phyloP scores from a whole-genome alignment of 2,888 invertebrate species.

The Noctua janthina region DNA sequence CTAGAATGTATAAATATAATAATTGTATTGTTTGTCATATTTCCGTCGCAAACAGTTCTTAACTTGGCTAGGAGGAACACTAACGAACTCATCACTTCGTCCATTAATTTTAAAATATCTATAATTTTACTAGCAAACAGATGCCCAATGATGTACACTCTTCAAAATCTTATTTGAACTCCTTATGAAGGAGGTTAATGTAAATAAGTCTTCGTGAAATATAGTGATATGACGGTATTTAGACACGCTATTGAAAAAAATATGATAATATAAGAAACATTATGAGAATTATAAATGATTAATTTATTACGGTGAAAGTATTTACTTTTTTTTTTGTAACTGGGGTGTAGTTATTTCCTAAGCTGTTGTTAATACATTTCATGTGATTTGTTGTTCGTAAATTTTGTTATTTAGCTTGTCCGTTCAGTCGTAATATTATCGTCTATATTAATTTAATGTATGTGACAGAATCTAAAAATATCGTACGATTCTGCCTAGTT shows the following conservation, averaged over 20 bases:
- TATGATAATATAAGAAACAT: conserved; percentile 80
- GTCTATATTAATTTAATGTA: conserved; percentile 34
- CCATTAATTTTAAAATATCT: conserved; percentile 88
- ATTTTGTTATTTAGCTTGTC: conserved; percentile 31
- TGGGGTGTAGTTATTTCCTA: conserved; percentile 77
- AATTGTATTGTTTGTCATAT: conserved; percentile 86
- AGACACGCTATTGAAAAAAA: conserved; percentile 82
- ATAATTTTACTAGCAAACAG: conserved; percentile 88
- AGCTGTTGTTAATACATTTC: conserved; percentile 60
- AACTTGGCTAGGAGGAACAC: conserved; percentile 88
- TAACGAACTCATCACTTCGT: conserved; percentile 90
- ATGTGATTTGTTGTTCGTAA: conserved; percentile 63
- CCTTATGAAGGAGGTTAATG: conserved; percentile 87
- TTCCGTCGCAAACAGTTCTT: conserved; percentile 90
- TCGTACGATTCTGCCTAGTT: conserved; percentile 52
- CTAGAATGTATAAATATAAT: conserved; percentile 81
- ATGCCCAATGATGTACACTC: conserved; percentile 86
- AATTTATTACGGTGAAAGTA: conserved; percentile 83
- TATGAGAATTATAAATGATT: conserved; percentile 83
- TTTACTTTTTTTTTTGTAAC: conserved; percentile 77
- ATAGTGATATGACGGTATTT: conserved; percentile 77
- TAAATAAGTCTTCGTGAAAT: conserved; percentile 86
- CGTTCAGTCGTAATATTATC: conserved; percentile 38
- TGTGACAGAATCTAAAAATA: conserved; percentile 30
- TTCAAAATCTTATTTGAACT: conserved; percentile 81